Conservation (phyloP, 2,888 invertebrate genomes). For the Cephus spinipes region DNA sequence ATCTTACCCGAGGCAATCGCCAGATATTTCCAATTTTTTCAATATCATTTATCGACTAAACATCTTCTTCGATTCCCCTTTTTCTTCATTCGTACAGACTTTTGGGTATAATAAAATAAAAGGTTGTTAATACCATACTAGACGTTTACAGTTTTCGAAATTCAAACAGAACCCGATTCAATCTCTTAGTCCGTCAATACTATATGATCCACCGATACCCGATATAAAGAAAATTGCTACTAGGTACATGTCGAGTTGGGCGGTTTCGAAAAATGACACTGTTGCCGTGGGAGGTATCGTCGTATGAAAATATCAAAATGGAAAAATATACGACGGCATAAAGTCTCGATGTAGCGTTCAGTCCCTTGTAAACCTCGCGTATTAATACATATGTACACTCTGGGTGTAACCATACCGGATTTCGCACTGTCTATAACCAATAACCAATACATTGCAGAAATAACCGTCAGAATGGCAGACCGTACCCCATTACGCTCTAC, state of each 20-base stretch:
- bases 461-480: slow-evolving; percentile 14
- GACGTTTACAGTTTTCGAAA: background rate
- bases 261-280: background rate
- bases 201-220: background rate
- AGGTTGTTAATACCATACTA: background rate
- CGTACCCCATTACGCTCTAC: slow-evolving; percentile 24
- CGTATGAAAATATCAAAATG: background rate
- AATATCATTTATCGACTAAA: background rate
- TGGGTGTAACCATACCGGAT: background rate
- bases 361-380: slow-evolving; percentile 36
- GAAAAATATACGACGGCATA: slow-evolving; percentile 20
- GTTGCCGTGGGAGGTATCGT: background rate
- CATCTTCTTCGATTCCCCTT: background rate
- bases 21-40: background rate
- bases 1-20: background rate
- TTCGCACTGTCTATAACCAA: slow-evolving; percentile 32
- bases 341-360: slow-evolving; percentile 30
- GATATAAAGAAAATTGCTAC: background rate
- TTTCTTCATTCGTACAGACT: background rate
- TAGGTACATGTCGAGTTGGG: background rate
- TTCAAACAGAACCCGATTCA: background rate
- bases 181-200: background rate
- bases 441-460: slow-evolving; percentile 14
- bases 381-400: background rate
- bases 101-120: background rate